A percentile compares a stretch with the other conserved stretches of the same genome.
Conservation (phyloP, 2,113 vertebrate genomes). For the Nettapus auritus region DNA sequence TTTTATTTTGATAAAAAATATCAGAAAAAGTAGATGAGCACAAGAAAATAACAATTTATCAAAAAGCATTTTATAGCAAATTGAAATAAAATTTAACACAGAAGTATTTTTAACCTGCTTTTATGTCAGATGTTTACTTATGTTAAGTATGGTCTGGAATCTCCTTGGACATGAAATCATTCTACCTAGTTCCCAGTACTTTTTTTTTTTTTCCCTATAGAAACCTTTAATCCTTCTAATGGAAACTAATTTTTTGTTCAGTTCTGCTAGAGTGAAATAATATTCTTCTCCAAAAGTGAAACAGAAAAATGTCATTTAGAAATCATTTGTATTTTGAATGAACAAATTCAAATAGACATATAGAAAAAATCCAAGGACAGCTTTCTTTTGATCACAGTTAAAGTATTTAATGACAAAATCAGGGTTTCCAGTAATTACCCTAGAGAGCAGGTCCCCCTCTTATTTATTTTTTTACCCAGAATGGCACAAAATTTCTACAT, state of each 20-base stretch:
- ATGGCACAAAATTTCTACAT: constrained; percentile 70
- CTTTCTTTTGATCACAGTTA: constrained; percentile 67
- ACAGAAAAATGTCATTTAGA: background rate
- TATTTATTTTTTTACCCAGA: constrained; percentile 6
- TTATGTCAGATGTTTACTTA: background rate
- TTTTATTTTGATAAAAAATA: background rate
- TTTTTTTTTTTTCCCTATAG: background rate
- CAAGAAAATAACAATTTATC: background rate
- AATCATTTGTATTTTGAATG: background rate
- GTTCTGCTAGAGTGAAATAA: background rate
- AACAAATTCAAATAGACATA: background rate
- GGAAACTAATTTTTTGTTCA: background rate
- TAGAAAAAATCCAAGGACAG: constrained; percentile 60
- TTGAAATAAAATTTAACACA: background rate
- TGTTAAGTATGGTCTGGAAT: background rate
- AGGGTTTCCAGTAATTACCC: constrained; percentile 63
- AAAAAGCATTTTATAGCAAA: background rate
- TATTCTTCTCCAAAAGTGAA: background rate
- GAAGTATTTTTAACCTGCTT: background rate
- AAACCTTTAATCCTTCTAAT: background rate
- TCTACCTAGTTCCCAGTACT: background rate
- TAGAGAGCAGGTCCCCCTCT: constrained; percentile 55
- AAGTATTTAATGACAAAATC: constrained; percentile 81
- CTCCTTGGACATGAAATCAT: background rate
- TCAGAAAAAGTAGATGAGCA: background rate